Evolutionary conservation across 2,888 invertebrate genomes (phyloP).

Genomic region (Anoncus sp.): DNA sequence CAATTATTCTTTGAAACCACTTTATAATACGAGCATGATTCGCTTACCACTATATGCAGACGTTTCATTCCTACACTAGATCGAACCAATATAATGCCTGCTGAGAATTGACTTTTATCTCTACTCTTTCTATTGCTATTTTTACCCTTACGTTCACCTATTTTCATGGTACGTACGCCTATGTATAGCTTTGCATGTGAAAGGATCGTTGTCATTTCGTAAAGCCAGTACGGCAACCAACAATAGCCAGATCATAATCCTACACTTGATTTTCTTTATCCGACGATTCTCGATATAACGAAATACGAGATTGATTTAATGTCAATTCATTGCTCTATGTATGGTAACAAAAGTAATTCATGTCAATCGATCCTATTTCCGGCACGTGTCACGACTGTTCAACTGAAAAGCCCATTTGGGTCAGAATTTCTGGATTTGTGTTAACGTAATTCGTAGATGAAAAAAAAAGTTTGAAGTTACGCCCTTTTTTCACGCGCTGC

Average conservation of each 20-base stretch:
- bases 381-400: conserved; percentile 48
- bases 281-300: not conserved
- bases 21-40: conserved; percentile 38
- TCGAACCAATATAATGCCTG: conserved; percentile 32
- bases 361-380: conserved; percentile 45
- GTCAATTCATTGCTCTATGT: conserved; percentile 12
- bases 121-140: conserved; percentile 21
- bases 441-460: conserved; percentile 30
- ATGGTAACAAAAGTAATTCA: conserved; percentile 2
- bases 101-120: conserved; percentile 17
- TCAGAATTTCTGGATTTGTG: conserved; percentile 50
- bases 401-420: conserved; percentile 51
- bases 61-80: conserved; percentile 12
- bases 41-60: not conserved
- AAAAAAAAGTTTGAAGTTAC: conserved; percentile 49
- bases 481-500: conserved; percentile 69
- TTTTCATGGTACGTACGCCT: conserved; percentile 31
- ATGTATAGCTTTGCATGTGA: conserved; percentile 57
- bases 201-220: conserved; percentile 55
- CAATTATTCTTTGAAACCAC: conserved; percentile 5
- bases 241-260: conserved; percentile 17
- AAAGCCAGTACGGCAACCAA: conserved; percentile 41
- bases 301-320: conserved; percentile 19
- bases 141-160: conserved; percentile 20
- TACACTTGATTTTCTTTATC: not conserved